Evolutionary conservation across 2,888 invertebrate species (phyloP), one percentile per base, ranked within the genome.

Genomic region (Arrhopalites spinosus): DNA sequence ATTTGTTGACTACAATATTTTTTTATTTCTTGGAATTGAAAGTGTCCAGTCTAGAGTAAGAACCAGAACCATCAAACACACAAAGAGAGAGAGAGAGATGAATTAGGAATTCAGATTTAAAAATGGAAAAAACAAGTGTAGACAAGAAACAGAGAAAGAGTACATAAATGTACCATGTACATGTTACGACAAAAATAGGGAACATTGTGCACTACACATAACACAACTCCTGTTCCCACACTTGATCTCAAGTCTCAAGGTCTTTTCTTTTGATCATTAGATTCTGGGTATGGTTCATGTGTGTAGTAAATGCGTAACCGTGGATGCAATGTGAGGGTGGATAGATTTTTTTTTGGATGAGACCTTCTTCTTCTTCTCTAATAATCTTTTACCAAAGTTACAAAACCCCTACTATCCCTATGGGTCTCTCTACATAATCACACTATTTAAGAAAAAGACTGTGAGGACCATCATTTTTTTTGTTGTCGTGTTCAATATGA

Each of bases 201-300:
- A 11, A 36, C 36, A 7, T 11, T 11, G 11, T 11, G 11, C 36
- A 36, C 5, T 11, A 36, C 36, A 36, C 36, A 36, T 11, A 36
- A 3, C 36, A 3, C 11, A 7, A 36, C 56, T 75, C 45, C 68
- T 66, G 75, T 78, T 78, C 79, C 78, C 79, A 78, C 79, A 79
- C 78, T 79, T 79, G 78, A 78, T 79, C 78, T 79, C 78, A 76
- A 79, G 77, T 79, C 78, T 79, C 78, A 78, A 79, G 78, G 79
- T 74, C 77, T 70, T 78, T 73, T 53, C 11, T 56, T 67, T 74
- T 74, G 67, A 74, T 74, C 64, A 47, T 64, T 53, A 36, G 56
- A 67, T 30, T 56, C 43, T 23, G 25, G 23, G 67, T 73, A 27
- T 30, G 45, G 20, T 36, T 73, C 63, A 50, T 64, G 66, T 73